Evolutionary conservation across 2,888 invertebrate genomes (phyloP), one percentile per base, ranked within the genome.

Genomic region (Melinaea menophilus): DNA sequence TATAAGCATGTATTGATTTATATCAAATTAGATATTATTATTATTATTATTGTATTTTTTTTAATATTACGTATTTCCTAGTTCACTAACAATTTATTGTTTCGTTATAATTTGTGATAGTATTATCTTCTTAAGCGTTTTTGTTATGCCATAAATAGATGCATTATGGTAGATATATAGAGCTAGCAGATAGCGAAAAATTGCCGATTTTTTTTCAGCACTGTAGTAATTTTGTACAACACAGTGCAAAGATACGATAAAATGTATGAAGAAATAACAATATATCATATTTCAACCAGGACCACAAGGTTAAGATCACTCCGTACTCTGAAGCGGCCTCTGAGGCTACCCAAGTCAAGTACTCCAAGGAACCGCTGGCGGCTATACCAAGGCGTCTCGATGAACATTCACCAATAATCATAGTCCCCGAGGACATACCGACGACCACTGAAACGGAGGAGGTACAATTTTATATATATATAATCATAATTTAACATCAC

Each of bases 301-400:
- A 85, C 60, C 80, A 85, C 68, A 84, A 86, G 72, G 85, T 90
- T 68, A 84, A 86, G 69, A 90, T 90, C 67, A 86, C 86, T 11
- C 87, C 88, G 5, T 85, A 84, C 67, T 79, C 85, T 1, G 88
- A 84, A 61, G 78, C 83, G 0, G 85, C 84, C 2, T 85, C 88
- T 0, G 88, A 88, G 69, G 75, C 85, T 0, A 81, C 74, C 48
- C 82, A 78, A 64, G 74, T 85, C 47, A 84, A 84, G 66, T 72
- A 76, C 61, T 80, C 83, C 0, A 71, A 77, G 11, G 75, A 75
- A 34, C 77, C 80, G 2, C 71, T 73, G 2, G 76, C 79, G 0
- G 69, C 74, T 22, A 77, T 69, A 58, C 79, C 84, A 2, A 76
- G 87, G 47, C 77, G 78, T n/a, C 68, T 81, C 33, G 79, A 80